Percentiles rank a stretch among this genome's conserved stretches.
These are phyloP conservation scores for cat (Felis catus) DNA, from an alignment of 2,113 vertebrate genomes.

Conservation along the genomic window DNA sequence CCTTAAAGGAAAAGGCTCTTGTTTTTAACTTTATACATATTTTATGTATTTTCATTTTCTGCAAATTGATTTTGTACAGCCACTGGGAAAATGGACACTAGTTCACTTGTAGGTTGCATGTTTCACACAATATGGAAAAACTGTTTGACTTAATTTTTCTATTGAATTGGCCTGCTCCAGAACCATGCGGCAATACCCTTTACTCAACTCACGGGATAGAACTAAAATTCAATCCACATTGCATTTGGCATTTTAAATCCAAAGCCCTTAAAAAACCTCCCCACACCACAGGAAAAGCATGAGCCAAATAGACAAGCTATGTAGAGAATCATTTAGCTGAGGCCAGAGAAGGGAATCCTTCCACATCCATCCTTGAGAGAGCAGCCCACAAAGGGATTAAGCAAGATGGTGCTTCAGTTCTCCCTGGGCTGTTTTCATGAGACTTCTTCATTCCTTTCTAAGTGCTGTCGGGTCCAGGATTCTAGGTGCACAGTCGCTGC, in stretches of 20 bases:
- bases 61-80: background rate
- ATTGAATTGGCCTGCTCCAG: background rate
- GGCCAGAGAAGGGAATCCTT: background rate
- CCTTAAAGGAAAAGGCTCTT: background rate
- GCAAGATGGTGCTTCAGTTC: background rate
- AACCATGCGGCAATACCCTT: background rate
- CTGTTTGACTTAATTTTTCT: background rate
- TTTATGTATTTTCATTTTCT: conserved; percentile 10
- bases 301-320: background rate
- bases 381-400: background rate
- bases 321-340: background rate
- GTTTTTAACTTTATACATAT: background rate
- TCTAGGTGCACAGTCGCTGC: background rate
- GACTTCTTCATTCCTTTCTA: background rate
- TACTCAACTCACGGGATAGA: background rate
- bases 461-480: background rate
- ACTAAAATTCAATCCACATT: background rate
- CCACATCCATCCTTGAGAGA: background rate
- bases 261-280: conserved; percentile 23
- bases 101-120: background rate
- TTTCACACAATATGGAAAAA: background rate
- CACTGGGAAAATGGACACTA: background rate
- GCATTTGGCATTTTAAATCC: conserved; percentile 19
- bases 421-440: background rate
- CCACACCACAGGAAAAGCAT: background rate